Conservation (phyloP, 2,113 vertebrate species). For the Scopus umbretta region DNA sequence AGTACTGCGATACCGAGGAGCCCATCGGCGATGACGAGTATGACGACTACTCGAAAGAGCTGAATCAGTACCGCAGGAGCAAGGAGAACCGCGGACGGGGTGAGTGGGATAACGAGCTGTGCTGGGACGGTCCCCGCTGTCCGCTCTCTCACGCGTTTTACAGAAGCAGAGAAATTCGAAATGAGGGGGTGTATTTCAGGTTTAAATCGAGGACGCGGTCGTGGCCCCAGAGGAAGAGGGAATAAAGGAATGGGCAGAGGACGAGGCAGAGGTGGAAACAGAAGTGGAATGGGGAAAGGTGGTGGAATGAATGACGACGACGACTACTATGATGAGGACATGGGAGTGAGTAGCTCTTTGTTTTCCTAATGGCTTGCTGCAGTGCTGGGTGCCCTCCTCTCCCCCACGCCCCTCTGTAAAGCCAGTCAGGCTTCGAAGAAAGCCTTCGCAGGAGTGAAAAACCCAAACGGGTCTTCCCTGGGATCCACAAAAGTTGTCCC, state of each 20-base stretch:
- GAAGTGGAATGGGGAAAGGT: constrained; percentile 72
- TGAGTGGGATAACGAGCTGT: neutral
- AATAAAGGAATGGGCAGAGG: constrained; percentile 76
- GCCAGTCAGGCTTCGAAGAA: neutral
- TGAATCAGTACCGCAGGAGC: constrained; percentile 83
- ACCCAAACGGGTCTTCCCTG: accelerated
- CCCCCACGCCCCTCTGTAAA: too few species aligned
- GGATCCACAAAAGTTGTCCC: neutral
- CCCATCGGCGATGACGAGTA: constrained; percentile 84
- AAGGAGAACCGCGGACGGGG: constrained; percentile 82
- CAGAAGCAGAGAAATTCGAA: accelerated
- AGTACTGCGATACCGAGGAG: constrained; percentile 87
- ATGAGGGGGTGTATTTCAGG: constrained; percentile 45
- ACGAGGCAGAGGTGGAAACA: constrained; percentile 72
- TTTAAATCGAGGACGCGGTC: constrained; percentile 74
- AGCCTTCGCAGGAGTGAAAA: neutral
- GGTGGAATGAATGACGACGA: constrained; percentile 82
- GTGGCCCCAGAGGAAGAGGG: constrained; percentile 73
- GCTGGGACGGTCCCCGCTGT: too few species aligned
- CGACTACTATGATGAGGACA: constrained; percentile 86
- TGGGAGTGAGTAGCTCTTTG: constrained; percentile 71
- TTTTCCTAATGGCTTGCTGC: too few species aligned
- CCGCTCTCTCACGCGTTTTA: too few species aligned
- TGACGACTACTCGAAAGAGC: constrained; percentile 87
- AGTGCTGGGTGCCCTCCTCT: neutral